These are phyloP conservation scores for Phocides pigmalion DNA, from an alignment of 1,140 invertebrate genomes.

Conservation along the genomic window DNA sequence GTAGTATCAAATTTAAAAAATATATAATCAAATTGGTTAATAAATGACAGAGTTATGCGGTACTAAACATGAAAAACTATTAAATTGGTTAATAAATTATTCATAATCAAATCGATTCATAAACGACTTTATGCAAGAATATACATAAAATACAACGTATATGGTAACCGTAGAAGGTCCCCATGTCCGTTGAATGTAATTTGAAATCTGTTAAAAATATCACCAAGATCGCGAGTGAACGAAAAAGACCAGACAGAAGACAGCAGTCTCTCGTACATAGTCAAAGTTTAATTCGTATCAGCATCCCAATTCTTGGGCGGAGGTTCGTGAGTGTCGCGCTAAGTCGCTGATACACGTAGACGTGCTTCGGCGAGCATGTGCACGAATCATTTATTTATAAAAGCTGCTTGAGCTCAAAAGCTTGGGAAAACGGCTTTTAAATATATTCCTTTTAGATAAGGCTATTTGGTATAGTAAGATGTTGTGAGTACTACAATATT, in stretches of 20 bases:
- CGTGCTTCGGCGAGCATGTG: constrained; percentile 15
- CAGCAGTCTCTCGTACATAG: constrained; percentile 9
- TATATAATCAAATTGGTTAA: no score
- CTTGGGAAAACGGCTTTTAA: constrained; percentile 3
- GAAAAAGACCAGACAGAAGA: not conserved
- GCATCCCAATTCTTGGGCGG: constrained; percentile 9
- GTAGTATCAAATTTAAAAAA: no score
- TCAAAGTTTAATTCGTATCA: constrained; percentile 33
- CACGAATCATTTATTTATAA: constrained; percentile 21
- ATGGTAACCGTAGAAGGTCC: no score
- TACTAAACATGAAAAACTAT: no score
- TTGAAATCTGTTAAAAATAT: no score
- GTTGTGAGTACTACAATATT: not conserved
- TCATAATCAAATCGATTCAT: no score
- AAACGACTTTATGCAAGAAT: no score
- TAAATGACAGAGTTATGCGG: no score
- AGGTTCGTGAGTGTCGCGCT: constrained; percentile 19
- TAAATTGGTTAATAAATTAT: no score
- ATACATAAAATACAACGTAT: no score
- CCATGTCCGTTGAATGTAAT: no score
- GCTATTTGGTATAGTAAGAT: not conserved
- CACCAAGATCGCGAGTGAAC: no score
- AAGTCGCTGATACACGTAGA: constrained; percentile 15
- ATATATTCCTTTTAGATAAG: constrained; percentile 7
- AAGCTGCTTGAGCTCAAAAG: constrained; percentile 13